Evolutionary conservation across 2,113 vertebrate genomes (phyloP).

Genomic region (Sciurus niger): DNA sequence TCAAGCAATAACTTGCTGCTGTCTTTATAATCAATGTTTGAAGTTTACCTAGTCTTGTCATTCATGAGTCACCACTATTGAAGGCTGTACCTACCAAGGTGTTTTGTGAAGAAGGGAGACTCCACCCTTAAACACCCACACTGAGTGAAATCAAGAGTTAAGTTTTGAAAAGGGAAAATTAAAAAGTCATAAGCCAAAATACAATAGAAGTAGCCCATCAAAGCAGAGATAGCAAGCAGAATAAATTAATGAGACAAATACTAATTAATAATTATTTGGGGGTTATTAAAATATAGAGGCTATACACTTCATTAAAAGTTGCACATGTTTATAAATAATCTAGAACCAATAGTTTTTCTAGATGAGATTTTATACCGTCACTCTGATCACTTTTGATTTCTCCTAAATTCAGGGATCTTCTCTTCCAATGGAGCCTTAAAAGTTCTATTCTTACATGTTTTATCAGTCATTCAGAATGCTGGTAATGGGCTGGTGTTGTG

Average conservation of each 20-base stretch:
- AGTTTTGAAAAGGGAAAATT: constrained; percentile 68
- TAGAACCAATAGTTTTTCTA: background rate
- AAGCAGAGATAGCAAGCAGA: constrained; percentile 28
- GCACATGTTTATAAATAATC: constrained; percentile 21
- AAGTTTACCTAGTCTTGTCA: constrained; percentile 70
- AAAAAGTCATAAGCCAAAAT: constrained; percentile 54
- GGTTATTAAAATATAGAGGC: constrained; percentile 33
- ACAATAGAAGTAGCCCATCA: background rate
- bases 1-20: constrained; percentile 78
- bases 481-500: background rate
- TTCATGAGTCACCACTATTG: constrained; percentile 76
- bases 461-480: constrained; percentile 35
- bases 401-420: background rate
- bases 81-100: constrained; percentile 50
- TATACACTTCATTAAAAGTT: background rate
- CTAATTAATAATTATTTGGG: constrained; percentile 6
- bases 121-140: constrained; percentile 65
- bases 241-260: background rate
- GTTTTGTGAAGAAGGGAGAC: constrained; percentile 59
- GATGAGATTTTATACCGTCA: background rate
- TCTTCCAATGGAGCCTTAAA: background rate
- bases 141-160: constrained; percentile 49
- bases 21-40: constrained; percentile 78
- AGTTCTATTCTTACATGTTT: constrained; percentile 22
- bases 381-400: background rate